Conservation (phyloP, 2,113 vertebrate genomes). For the Xiphophorus couchianus region DNA sequence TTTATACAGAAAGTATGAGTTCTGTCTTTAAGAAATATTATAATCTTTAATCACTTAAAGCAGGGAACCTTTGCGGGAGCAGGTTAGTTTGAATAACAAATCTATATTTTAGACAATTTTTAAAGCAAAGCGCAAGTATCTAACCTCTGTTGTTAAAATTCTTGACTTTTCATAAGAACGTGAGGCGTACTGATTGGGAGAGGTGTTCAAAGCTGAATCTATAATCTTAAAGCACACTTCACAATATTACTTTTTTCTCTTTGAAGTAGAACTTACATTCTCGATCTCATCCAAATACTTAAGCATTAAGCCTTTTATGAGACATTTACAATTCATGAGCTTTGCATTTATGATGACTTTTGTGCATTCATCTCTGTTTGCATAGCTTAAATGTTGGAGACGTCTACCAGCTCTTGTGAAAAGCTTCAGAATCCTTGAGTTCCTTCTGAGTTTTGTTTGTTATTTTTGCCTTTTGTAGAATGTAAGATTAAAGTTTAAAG, state of each 20-base stretch:
- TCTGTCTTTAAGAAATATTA: background rate
- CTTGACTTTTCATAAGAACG: slow-evolving; percentile 5
- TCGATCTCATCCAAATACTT: slow-evolving; percentile 9
- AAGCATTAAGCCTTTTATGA: slow-evolving; percentile 7
- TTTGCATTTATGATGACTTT: slow-evolving; percentile 11
- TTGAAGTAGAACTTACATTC: slow-evolving; percentile 1
- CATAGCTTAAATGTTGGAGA: background rate
- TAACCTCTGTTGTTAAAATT: slow-evolving; percentile 8
- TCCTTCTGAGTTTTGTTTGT: background rate
- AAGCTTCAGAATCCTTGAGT: background rate
- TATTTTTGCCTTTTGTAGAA: background rate
- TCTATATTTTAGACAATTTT: slow-evolving; percentile 18
- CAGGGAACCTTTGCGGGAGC: slow-evolving; percentile 1
- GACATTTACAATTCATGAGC: slow-evolving; percentile 26
- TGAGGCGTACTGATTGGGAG: slow-evolving; percentile 8
- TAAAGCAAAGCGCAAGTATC: slow-evolving; percentile 16
- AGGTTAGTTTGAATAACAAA: background rate
- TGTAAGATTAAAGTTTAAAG: background rate
- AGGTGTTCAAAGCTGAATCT: slow-evolving; percentile 14
- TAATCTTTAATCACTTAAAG: slow-evolving; percentile 10
- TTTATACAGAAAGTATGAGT: background rate
- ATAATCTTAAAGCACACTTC: slow-evolving; percentile 22
- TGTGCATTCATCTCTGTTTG: background rate
- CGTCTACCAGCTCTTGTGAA: background rate
- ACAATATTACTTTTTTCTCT: background rate